phyloP scores from a whole-genome alignment of 2,797 vertebrate genomes.

The Ctenopoma kingsleyae region DNA sequence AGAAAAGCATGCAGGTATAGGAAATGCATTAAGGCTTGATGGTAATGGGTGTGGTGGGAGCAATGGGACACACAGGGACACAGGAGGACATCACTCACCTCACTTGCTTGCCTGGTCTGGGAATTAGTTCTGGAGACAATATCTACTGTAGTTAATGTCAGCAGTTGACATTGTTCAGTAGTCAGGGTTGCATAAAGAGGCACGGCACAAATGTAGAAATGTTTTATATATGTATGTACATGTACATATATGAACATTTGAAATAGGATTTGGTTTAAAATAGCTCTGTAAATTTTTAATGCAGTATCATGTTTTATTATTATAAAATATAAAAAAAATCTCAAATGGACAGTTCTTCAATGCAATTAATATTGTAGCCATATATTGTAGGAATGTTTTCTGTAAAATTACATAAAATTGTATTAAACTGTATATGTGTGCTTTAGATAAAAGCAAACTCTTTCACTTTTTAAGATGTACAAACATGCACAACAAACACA shows the following conservation, averaged over 20 bases:
- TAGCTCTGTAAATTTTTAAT: no score
- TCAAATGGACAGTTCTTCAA: neutral
- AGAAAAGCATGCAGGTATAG: conserved; percentile 81
- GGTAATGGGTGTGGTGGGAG: conserved; percentile 78
- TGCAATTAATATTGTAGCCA: neutral
- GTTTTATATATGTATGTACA: no score
- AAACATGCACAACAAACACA: conserved; percentile 48
- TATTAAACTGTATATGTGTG: neutral
- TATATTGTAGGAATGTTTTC: neutral
- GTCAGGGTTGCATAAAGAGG: no score
- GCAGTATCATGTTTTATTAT: neutral
- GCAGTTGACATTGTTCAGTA: neutral
- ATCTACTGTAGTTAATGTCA: conserved; percentile 9
- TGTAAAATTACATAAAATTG: conserved; percentile 3
- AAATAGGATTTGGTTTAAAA: no score
- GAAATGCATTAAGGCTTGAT: conserved; percentile 83
- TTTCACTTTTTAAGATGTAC: conserved; percentile 13
- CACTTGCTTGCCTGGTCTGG: conserved; percentile 39
- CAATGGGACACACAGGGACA: conserved; percentile 70
- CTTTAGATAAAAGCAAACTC: no score
- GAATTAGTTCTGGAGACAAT: conserved; percentile 15
- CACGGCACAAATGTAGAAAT: neutral
- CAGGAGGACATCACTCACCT: conserved; percentile 69
- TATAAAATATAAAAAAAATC: neutral
- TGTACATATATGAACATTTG: no score